Evolutionary conservation across 2,113 vertebrate species (phyloP), one percentile per base, ranked within the genome.

Genomic region (Strix aluco): DNA sequence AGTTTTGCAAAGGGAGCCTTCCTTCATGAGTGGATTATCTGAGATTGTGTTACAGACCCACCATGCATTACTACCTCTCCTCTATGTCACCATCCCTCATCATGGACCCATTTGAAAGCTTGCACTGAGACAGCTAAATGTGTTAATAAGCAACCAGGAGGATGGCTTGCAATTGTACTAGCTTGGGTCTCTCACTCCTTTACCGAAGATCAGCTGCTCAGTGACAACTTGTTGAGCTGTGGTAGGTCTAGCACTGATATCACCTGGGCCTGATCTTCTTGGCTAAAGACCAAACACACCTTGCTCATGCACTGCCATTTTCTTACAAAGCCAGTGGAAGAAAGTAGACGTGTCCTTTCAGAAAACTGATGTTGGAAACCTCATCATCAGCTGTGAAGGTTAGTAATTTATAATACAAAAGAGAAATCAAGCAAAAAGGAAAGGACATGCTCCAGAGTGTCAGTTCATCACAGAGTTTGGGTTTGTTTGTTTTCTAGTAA

Each of bases 341-440:
- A 91, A 74, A 83, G 29, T 11, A 87, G 22, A 65, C 5, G 13
- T 4, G 1, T 62, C 36, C 49, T 46, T 69, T 79, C 15, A 36
- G 51, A 54, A 90, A 81, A 63, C 26, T 21, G 16, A 19, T 13
- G 23, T 58, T 51, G 75, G 61, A 81, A 92, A 70, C 47, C 26
- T 92, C 78, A 85, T 30, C 44, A 36, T n/a, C 55, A 63, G 14
- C 81, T 86, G 62, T 36, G 69, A 73, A 54, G 52, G 40, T 30
- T 16, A 2, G 30, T 47, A 65, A 32, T 49, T 67, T 79, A 15
- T 79, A 73, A 67, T 9, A 88, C 22, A 55, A 75, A 72, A 67
- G 32, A 79, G 34, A 92, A 92, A 81, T 74, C 69, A 65, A 86
- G 59, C 36, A 74, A 54, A 89, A 83, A 70, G 25, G n/a, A n/a